Evolutionary conservation across 2,113 vertebrate genomes (phyloP).

Genomic region (Nycticorax nycticorax): DNA sequence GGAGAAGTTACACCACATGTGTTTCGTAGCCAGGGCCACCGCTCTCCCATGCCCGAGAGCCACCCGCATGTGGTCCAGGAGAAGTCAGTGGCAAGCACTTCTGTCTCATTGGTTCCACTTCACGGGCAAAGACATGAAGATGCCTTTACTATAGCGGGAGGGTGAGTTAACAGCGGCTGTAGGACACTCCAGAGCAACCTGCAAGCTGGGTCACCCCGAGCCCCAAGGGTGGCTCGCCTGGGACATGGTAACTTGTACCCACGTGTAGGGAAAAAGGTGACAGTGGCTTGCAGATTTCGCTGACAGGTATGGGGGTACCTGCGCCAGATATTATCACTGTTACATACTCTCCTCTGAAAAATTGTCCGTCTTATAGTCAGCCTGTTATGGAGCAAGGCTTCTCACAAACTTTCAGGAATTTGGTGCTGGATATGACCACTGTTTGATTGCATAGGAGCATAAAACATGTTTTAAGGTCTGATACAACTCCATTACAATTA

Average conservation of each 20-base stretch:
- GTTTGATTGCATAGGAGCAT: background rate
- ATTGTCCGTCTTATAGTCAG: rapidly evolving
- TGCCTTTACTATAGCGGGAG: background rate
- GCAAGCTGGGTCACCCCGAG: background rate
- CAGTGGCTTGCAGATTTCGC: background rate
- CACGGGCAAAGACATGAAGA: background rate
- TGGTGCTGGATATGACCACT: background rate
- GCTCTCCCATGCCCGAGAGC: rapidly evolving
- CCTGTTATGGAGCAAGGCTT: background rate
- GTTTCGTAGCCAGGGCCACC: rapidly evolving
- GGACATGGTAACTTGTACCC: background rate
- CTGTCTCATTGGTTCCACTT: background rate
- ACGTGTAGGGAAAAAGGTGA: background rate
- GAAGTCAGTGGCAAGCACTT: background rate
- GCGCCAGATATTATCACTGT: background rate
- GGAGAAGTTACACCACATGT: background rate
- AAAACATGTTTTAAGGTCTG: background rate
- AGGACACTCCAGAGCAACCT: background rate
- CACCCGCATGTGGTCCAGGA: background rate
- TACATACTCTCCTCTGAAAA: background rate
- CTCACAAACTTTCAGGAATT: background rate
- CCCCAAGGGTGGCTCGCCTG: rapidly evolving
- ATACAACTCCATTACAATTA: background rate
- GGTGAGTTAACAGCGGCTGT: background rate
- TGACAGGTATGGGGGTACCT: background rate